phyloP scores from a whole-genome alignment of 2,888 invertebrate species.

The Drosophila tripunctata region DNA sequence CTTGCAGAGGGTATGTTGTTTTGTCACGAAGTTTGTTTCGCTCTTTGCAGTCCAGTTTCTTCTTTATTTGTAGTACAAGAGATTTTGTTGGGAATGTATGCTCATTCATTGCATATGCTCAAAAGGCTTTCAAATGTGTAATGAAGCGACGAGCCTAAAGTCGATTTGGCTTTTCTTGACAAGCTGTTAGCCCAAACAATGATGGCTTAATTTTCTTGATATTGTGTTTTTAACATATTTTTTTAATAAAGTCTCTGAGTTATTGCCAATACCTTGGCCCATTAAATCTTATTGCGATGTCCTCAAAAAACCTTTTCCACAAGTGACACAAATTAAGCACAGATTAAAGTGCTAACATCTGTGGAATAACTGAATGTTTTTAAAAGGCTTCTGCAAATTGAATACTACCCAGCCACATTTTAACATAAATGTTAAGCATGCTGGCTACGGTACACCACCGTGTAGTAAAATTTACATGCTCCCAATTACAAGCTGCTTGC shows the following conservation, averaged over 20 bases:
- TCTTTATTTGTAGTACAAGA: conserved; percentile 6
- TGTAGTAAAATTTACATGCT: conserved; percentile 24
- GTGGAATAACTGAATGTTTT: conserved; percentile 36
- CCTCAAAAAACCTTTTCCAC: conserved; percentile 44
- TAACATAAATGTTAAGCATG: not conserved
- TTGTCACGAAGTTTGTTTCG: too few relatives aligned
- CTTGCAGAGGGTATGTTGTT: too few relatives aligned
- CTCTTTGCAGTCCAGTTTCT: not conserved
- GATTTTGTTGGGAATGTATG: conserved; percentile 44
- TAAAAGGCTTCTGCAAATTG: conserved; percentile 60
- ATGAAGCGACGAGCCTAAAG: conserved; percentile 38
- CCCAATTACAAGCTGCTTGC: conserved; percentile 46
- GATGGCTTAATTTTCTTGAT: conserved; percentile 79
- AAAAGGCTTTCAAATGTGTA: conserved; percentile 75
- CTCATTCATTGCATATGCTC: conserved; percentile 68
- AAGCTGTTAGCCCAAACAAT: conserved; percentile 80
- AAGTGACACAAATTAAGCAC: conserved; percentile 72
- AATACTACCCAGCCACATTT: conserved; percentile 7
- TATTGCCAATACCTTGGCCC: conserved; percentile 46
- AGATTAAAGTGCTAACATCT: conserved; percentile 68
- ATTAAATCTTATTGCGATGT: conserved; percentile 7
- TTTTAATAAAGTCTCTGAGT: conserved; percentile 76
- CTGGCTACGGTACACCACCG: conserved; percentile 12
- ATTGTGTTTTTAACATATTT: conserved; percentile 78
- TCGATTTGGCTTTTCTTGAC: conserved; percentile 49